Base-by-base conservation (phyloP, 2,888 invertebrate species). In the Limnephilus auricula region DNA sequence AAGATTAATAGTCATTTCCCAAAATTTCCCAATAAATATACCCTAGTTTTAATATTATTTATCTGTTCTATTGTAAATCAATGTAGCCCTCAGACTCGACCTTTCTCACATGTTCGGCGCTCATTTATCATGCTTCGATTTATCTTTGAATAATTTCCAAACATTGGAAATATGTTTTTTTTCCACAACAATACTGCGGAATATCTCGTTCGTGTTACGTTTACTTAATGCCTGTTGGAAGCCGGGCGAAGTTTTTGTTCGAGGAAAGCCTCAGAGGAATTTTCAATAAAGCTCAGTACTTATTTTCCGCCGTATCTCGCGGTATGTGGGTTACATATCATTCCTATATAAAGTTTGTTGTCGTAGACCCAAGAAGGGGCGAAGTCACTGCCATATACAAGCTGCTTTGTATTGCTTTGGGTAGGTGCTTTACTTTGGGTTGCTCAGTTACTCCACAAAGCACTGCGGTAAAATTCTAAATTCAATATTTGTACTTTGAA, bases 271-370 rank as follows among this genome's bases (percentile, higher is more conserved):
- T 84, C 89, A n/a, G 65, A 91, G 89, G 91, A 91, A 91, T 91
- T 91, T 91, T 91, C 91, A 91, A 91, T 91, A 91, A 89, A 87
- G 80, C 79, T 37, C 79, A 79, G 89, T 89, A 89, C 79, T 79
- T 89, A 89, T 89, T 89, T 89, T 45, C 89, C 82, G 18, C 82
- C 82, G 89, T 82, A 79, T 82, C 89, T 89, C 82, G 82, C 50
- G 89, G 82, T 82, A 89, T 89, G 83, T 50, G 89, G 89, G 82
- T 82, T 82, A 89, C 89, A 82, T 89, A 89, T 89, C 89, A 89
- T 89, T 79, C 89, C 79, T 79, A 79, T 79, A 79, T 79, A 89
- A 89, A 79, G 79, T 89, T 89, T 89, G 89, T 79, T 89, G 89
- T 89, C 89, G 89, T 89, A 89, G 87, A 87, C 78, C 50, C 87